These are phyloP conservation scores for Tachystola acroxantha DNA, from an alignment of 2,888 invertebrate species.

Conservation along the genomic window DNA sequence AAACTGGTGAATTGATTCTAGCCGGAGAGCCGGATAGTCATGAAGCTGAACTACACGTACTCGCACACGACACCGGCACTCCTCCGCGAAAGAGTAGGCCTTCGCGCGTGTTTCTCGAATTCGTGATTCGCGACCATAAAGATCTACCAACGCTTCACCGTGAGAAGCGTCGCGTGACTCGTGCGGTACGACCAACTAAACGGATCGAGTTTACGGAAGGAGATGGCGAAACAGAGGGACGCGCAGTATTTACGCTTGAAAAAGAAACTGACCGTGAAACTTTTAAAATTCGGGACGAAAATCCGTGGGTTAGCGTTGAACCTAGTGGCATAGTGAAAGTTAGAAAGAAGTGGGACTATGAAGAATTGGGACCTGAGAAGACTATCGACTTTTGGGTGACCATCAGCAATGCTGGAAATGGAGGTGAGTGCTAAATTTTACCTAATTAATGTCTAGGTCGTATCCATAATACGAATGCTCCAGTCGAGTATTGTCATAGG, in stretches of 20 bases:
- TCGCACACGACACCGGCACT: constrained; percentile 89
- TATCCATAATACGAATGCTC: too few relatives aligned
- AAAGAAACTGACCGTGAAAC: constrained; percentile 95
- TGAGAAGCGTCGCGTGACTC: constrained; percentile 88
- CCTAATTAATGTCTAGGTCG: too few relatives aligned
- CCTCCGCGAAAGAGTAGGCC: constrained; percentile 85
- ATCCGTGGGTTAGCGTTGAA: constrained; percentile 96
- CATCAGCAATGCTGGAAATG: constrained; percentile 92
- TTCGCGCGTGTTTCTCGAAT: constrained; percentile 87
- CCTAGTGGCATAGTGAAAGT: constrained; percentile 94
- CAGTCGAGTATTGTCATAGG: too few relatives aligned
- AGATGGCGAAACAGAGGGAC: constrained; percentile 92
- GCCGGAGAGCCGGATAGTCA: constrained; percentile 86
- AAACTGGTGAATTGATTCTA: constrained; percentile 92
- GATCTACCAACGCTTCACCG: constrained; percentile 82
- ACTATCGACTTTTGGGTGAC: constrained; percentile 98
- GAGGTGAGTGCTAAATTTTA: constrained; percentile 81
- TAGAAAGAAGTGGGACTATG: constrained; percentile 98
- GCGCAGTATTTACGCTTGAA: constrained; percentile 92
- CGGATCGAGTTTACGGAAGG: constrained; percentile 94
- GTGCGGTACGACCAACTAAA: constrained; percentile 96
- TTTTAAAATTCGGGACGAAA: constrained; percentile 95
- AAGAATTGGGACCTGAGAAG: constrained; percentile 95
- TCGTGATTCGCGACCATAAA: constrained; percentile 78
- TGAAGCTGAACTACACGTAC: constrained; percentile 84